Conservation (phyloP, 2,113 vertebrate genomes). For the Oenanthe melanoleuca region DNA sequence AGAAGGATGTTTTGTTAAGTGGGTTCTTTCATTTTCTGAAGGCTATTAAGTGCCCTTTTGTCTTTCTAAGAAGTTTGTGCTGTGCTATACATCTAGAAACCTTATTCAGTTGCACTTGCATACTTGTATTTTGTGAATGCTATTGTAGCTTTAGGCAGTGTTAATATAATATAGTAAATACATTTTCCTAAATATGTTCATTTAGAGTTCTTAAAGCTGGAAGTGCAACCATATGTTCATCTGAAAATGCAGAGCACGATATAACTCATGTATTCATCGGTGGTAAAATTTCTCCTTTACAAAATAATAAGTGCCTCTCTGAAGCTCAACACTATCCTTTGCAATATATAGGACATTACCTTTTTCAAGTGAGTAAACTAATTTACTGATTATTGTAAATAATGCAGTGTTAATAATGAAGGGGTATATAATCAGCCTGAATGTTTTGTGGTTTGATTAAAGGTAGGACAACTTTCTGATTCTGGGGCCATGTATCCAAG, state of each 20-base stretch:
- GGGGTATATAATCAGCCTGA: neutral
- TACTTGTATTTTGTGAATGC: neutral
- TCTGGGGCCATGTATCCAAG: neutral
- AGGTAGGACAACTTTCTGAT: neutral
- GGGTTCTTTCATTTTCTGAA: neutral
- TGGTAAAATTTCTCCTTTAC: slow-evolving; percentile 46
- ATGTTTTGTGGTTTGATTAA: neutral
- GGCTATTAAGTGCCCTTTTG: neutral
- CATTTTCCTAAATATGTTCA: slow-evolving; percentile 40
- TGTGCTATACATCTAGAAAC: neutral
- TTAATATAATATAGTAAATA: neutral
- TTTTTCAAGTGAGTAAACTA: slow-evolving; percentile 86
- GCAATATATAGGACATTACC: slow-evolving; percentile 84
- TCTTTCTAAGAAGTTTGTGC: neutral
- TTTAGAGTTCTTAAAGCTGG: slow-evolving; percentile 90
- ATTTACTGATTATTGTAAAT: neutral
- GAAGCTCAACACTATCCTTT: slow-evolving; percentile 78
- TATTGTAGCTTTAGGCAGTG: neutral
- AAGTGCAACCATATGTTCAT: slow-evolving; percentile 79
- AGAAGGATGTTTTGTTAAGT: neutral
- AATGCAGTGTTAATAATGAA: neutral
- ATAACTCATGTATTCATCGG: slow-evolving; percentile 86
- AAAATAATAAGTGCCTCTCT: slow-evolving; percentile 44
- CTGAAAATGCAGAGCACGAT: slow-evolving; percentile 44
- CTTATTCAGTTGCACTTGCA: neutral